These are phyloP conservation scores for Eunapius fragilis DNA, from an alignment of 37 sponge, comb jelly and placozoan species.

Conservation along the genomic window DNA sequence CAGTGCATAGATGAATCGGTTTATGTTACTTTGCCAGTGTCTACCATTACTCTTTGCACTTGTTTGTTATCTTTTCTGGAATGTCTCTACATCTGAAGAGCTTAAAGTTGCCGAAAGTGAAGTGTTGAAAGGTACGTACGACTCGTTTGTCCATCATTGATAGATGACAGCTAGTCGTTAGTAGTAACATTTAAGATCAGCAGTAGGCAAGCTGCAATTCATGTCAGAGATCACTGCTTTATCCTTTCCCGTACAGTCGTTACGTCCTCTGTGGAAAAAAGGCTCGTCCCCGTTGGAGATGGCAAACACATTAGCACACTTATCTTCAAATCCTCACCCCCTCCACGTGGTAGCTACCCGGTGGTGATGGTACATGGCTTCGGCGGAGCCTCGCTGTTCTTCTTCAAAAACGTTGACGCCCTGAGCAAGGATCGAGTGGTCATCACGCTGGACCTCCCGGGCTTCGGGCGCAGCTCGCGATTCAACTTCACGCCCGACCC, in stretches of 20 bases:
- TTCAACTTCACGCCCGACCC: constrained; percentile 39
- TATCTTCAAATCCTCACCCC: constrained; percentile 51
- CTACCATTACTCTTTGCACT: neutral
- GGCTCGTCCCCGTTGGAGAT: neutral
- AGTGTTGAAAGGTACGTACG: neutral
- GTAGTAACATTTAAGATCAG: too few species aligned
- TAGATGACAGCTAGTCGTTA: too few species aligned
- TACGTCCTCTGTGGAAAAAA: neutral
- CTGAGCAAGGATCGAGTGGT: constrained; percentile 36
- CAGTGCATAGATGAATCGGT: neutral
- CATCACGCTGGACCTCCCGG: constrained; percentile 54
- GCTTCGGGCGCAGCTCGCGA: constrained; percentile 69
- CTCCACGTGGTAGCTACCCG: constrained; percentile 32
- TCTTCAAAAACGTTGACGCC: constrained; percentile 68
- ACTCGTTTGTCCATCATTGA: too few species aligned
- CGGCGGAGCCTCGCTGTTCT: constrained; percentile 71
- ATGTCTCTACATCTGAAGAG: neutral
- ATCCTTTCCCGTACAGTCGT: neutral
- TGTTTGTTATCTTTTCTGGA: neutral
- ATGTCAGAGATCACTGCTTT: too few species aligned
- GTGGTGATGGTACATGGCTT: constrained; percentile 88
- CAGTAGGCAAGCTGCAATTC: too few species aligned
- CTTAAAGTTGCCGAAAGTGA: neutral
- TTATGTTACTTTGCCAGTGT: neutral
- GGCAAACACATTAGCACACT: constrained; percentile 3